A percentile compares a stretch with the other conserved stretches of the same genome.
phyloP scores from a whole-genome alignment of 2,888 invertebrate species.

The Torymus aiolomorphi region DNA sequence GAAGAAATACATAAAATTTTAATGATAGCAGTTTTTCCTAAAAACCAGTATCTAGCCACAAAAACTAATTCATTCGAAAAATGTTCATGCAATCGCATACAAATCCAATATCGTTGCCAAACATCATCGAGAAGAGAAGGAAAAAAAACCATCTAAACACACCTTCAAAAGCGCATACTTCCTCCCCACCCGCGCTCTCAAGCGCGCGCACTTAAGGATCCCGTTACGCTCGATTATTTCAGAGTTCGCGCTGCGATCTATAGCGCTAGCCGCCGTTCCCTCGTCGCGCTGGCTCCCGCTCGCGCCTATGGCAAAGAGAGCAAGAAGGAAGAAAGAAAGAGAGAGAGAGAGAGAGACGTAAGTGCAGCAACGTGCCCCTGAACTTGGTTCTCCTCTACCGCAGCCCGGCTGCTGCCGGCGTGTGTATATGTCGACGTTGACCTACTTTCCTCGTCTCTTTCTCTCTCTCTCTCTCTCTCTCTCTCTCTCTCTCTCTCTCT shows the following conservation, averaged over 20 bases:
- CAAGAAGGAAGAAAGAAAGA: slow-evolving; percentile 42
- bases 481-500: slow-evolving; percentile 53
- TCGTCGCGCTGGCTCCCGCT: background rate
- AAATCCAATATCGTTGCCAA: too few species aligned
- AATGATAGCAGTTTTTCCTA: too few species aligned
- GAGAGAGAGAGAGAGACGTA: slow-evolving; percentile 26
- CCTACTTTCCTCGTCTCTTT: slow-evolving; percentile 69
- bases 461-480: slow-evolving; percentile 48
- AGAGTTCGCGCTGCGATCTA: background rate
- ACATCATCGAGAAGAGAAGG: too few species aligned
- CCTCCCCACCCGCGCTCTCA: too few species aligned
- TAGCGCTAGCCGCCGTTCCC: background rate
- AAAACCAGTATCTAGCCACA: too few species aligned
- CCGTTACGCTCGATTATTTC: slow-evolving; percentile 33
- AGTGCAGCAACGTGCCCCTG: slow-evolving; percentile 70
- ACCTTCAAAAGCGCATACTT: too few species aligned
- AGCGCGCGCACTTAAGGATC: background rate
- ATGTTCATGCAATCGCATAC: too few species aligned
- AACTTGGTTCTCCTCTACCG: slow-evolving; percentile 71
- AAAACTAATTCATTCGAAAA: too few species aligned
- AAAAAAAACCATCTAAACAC: too few species aligned
- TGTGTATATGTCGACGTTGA: slow-evolving; percentile 65
- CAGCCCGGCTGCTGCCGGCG: slow-evolving; percentile 37
- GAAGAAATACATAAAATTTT: too few species aligned
- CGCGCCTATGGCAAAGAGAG: slow-evolving; percentile 41